Conservation (phyloP, 2,888 invertebrate genomes). For the Alentia gelatinosa region DNA sequence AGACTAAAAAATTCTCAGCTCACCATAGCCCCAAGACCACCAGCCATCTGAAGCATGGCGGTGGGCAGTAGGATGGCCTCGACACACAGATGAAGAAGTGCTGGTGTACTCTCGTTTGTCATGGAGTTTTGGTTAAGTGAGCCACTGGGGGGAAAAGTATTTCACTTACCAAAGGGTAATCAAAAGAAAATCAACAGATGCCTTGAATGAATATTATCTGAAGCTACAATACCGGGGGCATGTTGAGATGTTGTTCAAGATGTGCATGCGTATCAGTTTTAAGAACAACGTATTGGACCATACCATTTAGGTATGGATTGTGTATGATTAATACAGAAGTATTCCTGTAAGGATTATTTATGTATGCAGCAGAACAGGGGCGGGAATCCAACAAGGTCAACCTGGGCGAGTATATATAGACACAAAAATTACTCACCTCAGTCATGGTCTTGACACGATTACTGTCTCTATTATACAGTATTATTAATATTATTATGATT, state of each 20-base stretch:
- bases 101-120: neutral
- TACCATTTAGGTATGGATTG: too few relatives aligned
- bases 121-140: neutral
- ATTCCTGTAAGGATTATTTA: neutral
- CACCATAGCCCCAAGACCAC: neutral
- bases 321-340: neutral
- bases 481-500: neutral
- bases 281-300: too few relatives aligned
- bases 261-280: neutral
- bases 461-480: slow-evolving; percentile 30
- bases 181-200: neutral
- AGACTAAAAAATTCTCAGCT: neutral
- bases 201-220: neutral
- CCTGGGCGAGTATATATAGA: neutral
- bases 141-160: neutral
- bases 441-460: neutral
- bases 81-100: neutral
- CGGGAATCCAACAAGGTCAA: neutral
- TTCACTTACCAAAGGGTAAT: neutral
- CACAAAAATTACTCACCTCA: neutral
- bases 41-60: neutral
- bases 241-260: neutral
- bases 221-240: neutral
- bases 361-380: neutral
- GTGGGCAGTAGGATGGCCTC: neutral